Conservation (phyloP, 2,113 vertebrate species). For the Pyrgilauda ruficollis region DNA sequence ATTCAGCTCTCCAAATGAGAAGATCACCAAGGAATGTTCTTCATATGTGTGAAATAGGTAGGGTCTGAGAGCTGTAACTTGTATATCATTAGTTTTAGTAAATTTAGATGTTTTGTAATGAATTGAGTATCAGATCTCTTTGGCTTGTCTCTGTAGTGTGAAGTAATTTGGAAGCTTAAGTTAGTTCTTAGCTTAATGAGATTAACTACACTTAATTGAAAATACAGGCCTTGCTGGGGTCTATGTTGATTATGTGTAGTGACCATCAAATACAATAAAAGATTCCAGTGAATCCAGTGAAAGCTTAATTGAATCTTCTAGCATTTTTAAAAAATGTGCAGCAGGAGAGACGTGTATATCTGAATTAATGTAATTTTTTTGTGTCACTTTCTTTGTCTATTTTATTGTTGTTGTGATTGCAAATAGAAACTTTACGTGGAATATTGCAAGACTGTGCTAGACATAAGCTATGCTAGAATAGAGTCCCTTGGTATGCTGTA, state of each 20-base stretch:
- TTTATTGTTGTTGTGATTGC: neutral
- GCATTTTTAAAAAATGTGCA: neutral
- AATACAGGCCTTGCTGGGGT: neutral
- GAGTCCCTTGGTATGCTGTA: neutral
- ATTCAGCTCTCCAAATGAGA: neutral
- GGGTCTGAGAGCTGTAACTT: neutral
- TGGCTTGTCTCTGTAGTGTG: neutral
- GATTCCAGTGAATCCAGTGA: neutral
- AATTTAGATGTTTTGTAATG: neutral
- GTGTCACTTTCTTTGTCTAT: neutral
- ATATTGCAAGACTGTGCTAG: neutral
- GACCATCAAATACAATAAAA: neutral
- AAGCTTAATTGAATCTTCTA: neutral
- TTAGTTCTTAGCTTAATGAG: neutral
- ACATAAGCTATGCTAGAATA: neutral
- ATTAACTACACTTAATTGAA: neutral
- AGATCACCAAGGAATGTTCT: neutral
- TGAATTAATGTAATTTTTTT: neutral
- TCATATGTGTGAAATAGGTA: neutral
- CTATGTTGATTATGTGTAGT: neutral
- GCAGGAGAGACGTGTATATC: neutral
- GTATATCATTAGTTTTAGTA: neutral
- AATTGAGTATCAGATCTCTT: neutral
- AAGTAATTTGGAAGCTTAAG: neutral
- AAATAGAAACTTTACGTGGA: neutral